Percentiles rank a stretch among this genome's conserved stretches.
Conservation (phyloP, 23 tunicate genomes). For the Diplosoma virens region DNA sequence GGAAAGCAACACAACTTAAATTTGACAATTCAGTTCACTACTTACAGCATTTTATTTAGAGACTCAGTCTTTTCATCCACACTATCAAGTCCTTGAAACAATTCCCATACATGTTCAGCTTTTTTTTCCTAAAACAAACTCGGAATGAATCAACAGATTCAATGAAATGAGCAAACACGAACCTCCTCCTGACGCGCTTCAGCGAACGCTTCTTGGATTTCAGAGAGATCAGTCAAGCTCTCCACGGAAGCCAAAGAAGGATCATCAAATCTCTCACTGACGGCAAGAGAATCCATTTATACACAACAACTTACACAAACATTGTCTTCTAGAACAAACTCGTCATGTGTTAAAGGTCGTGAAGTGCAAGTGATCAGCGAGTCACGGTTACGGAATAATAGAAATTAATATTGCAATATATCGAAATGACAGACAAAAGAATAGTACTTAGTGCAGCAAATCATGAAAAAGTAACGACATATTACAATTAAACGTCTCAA, state of each 20-base stretch:
- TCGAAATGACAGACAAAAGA: too few species aligned
- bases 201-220: conserved; percentile 6
- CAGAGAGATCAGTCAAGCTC: background rate
- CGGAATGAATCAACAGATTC: background rate
- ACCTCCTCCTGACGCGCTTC: conserved; percentile 17
- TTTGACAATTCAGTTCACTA: background rate
- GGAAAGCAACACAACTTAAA: too few species aligned
- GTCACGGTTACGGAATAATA: too few species aligned
- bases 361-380: too few species aligned
- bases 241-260: conserved; percentile 12
- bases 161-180: background rate
- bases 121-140: conserved; percentile 13
- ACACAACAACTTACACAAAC: too few species aligned
- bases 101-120: conserved; percentile 6
- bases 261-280: background rate
- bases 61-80: conserved; percentile 21
- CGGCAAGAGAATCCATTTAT: too few species aligned
- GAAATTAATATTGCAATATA: too few species aligned
- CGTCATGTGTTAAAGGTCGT: too few species aligned
- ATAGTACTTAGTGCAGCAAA: too few species aligned
- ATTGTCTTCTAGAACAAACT: too few species aligned
- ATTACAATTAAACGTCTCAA: too few species aligned
- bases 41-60: conserved; percentile 27
- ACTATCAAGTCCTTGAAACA: conserved; percentile 10
- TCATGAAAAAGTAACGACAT: too few species aligned